phyloP scores from a whole-genome alignment of 2,888 invertebrate genomes.

The Panorpa germanica region DNA sequence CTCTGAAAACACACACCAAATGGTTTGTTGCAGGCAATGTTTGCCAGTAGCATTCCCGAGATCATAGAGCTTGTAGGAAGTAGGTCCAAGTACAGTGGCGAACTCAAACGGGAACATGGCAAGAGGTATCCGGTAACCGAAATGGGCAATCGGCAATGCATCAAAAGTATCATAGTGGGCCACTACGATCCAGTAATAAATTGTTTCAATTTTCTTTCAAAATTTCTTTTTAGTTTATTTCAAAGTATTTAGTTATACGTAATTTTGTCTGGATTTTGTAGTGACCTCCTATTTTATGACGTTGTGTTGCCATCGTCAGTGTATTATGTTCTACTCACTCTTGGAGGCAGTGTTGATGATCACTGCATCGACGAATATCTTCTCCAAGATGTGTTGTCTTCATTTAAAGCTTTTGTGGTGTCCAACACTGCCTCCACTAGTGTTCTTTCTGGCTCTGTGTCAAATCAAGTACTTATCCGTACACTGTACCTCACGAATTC shows the following conservation, averaged over 20 bases:
- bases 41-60: constrained; percentile 99
- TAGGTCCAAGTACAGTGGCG: constrained; percentile 98
- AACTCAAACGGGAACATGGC: constrained; percentile 98
- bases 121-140: constrained; percentile 69
- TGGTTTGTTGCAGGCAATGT: constrained; percentile 90
- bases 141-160: constrained; percentile 27
- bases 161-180: constrained; percentile 14
- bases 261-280: not conserved
- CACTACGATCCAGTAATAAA: constrained; percentile 14
- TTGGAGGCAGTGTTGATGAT: too few relatives aligned
- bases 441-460: too few relatives aligned
- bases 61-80: constrained; percentile 99
- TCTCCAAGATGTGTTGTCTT: too few relatives aligned
- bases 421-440: too few relatives aligned
- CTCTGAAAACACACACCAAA: constrained; percentile 23
- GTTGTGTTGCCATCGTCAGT: constrained; percentile 1
- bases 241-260: not conserved
- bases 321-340: too few relatives aligned
- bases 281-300: not conserved
- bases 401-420: too few relatives aligned
- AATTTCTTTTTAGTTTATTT: too few relatives aligned
- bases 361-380: too few relatives aligned
- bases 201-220: too few relatives aligned
- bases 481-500: too few relatives aligned
- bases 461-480: too few relatives aligned